These are phyloP conservation scores for Passerculus sandwichensis DNA, from an alignment of 2,797 vertebrate genomes.

Conservation along the genomic window DNA sequence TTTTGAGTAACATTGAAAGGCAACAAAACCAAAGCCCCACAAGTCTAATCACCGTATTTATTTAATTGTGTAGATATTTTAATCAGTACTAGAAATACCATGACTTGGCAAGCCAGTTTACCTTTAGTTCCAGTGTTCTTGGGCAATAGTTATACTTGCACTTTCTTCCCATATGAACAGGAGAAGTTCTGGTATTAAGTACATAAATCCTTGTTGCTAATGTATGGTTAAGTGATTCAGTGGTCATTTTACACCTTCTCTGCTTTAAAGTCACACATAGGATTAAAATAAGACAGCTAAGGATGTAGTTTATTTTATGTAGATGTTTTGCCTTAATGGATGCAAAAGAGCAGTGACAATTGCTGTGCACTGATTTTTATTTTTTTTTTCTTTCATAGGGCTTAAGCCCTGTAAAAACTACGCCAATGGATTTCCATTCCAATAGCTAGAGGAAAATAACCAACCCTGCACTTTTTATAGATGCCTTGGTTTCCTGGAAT, in stretches of 20 bases:
- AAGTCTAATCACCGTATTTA: constrained; percentile 63
- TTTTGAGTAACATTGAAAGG: constrained; percentile 43
- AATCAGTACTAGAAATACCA: constrained; percentile 58
- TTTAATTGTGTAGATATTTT: constrained; percentile 58
- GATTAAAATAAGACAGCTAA: constrained; percentile 56
- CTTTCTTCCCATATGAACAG: constrained; percentile 22
- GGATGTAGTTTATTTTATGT: constrained; percentile 44
- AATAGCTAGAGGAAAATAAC: constrained; percentile 50
- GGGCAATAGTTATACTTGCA: constrained; percentile 38
- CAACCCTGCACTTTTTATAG: constrained; percentile 74
- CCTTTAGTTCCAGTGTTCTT: constrained; percentile 48
- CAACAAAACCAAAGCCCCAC: constrained; percentile 56
- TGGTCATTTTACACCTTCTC: constrained; percentile 59
- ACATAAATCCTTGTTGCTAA: constrained; percentile 48
- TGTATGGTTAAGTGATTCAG: constrained; percentile 22
- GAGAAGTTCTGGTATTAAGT: constrained; percentile 49
- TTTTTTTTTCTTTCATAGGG: not conserved
- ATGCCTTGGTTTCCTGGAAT: constrained; percentile 74
- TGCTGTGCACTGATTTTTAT: constrained; percentile 64
- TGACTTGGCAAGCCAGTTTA: constrained; percentile 59
- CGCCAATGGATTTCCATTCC: constrained; percentile 70
- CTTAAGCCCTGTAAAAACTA: constrained; percentile 69
- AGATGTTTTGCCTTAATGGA: constrained; percentile 73
- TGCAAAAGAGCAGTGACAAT: constrained; percentile 70
- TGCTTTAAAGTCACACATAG: constrained; percentile 53